A percentile compares a stretch with the other conserved stretches of the same genome.
These are phyloP conservation scores for Horisme vitalbata DNA, from an alignment of 2,888 invertebrate genomes.

Conservation along the genomic window DNA sequence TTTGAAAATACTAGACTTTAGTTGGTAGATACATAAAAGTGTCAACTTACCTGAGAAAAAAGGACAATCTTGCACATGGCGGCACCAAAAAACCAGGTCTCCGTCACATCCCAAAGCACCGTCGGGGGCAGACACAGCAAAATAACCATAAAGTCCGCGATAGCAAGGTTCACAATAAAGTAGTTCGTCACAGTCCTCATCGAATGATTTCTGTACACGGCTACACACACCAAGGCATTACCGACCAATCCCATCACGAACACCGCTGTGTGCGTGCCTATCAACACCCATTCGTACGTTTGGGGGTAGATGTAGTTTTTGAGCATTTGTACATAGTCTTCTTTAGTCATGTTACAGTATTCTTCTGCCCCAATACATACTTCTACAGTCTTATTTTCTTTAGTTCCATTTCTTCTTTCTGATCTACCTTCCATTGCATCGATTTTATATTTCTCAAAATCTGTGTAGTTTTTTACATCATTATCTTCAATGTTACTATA, in stretches of 20 bases:
- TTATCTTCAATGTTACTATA: background rate
- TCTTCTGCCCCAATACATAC: slow-evolving; percentile 66
- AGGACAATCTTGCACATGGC: slow-evolving; percentile 92
- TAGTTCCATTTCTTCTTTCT: slow-evolving; percentile 12
- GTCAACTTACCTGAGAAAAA: slow-evolving; percentile 91
- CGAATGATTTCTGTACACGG: slow-evolving; percentile 92
- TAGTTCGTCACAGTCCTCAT: slow-evolving; percentile 97
- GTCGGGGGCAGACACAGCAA: slow-evolving; percentile 94
- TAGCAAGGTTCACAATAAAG: slow-evolving; percentile 94
- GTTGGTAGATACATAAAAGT: background rate
- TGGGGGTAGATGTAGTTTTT: slow-evolving; percentile 87
- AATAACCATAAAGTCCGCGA: slow-evolving; percentile 94
- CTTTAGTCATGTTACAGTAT: slow-evolving; percentile 75
- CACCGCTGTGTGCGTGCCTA: slow-evolving; percentile 88
- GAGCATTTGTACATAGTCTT: slow-evolving; percentile 84
- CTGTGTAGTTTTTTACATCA: background rate
- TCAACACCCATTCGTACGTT: slow-evolving; percentile 89
- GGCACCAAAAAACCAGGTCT: slow-evolving; percentile 95
- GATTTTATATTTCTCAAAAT: background rate
- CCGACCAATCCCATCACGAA: slow-evolving; percentile 92
- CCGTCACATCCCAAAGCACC: slow-evolving; percentile 94
- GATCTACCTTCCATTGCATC: background rate
- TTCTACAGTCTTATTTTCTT: slow-evolving; percentile 35
- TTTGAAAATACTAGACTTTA: no score
- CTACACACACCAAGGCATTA: slow-evolving; percentile 93